phyloP scores from a whole-genome alignment of 2,113 vertebrate species.

The Spheniscus mendiculus region DNA sequence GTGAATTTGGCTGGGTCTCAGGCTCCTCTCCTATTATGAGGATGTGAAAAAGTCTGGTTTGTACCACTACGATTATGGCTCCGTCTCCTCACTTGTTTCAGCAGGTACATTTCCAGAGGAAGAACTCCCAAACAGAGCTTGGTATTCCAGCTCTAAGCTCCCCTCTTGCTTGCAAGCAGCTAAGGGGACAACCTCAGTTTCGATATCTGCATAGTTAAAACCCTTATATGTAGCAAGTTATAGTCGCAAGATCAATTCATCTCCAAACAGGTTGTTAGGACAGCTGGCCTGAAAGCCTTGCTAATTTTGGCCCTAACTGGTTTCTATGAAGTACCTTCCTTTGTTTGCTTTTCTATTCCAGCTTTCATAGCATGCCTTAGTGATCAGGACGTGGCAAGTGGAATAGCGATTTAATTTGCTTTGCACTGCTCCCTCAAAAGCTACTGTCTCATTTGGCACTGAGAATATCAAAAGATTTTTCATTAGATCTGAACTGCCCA shows the following conservation, averaged over 20 bases:
- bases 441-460: not conserved
- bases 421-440: not conserved
- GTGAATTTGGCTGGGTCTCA: not conserved
- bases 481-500: not conserved
- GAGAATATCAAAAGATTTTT: not conserved
- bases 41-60: not conserved
- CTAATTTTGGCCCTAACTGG: not conserved
- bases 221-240: not conserved
- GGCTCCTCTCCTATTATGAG: not conserved
- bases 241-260: not conserved
- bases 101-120: not conserved
- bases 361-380: not conserved
- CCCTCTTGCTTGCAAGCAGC: not conserved
- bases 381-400: not conserved
- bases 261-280: not conserved
- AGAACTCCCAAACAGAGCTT: not conserved
- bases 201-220: not conserved
- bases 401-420: not conserved
- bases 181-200: not conserved
- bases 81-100: not conserved
- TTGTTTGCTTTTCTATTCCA: not conserved
- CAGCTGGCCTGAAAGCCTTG: not conserved
- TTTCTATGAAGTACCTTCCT: not conserved
- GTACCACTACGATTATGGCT: not conserved
- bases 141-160: not conserved